These are phyloP conservation scores for Eptatretus burgeri DNA, from an alignment of 2,113 vertebrate species.

Conservation along the genomic window DNA sequence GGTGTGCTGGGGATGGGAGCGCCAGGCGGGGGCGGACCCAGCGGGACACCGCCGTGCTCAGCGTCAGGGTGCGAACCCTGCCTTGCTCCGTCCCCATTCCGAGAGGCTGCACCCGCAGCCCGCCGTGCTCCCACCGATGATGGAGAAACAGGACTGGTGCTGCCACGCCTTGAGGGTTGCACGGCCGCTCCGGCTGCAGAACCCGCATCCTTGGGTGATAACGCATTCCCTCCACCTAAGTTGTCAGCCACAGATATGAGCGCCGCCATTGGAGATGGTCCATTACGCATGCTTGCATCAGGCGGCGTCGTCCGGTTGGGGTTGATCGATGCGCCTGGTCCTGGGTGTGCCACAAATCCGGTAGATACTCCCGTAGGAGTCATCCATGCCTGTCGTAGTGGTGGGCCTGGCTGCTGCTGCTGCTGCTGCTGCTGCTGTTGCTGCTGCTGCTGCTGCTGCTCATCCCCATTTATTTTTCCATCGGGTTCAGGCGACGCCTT, in stretches of 20 bases:
- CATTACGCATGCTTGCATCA: conserved; percentile 20
- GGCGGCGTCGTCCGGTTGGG: conserved; percentile 9
- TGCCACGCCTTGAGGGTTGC: conserved; percentile 22
- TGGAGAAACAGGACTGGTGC: conserved; percentile 21
- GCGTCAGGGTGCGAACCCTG: conserved; percentile 16
- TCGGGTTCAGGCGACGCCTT: conserved; percentile 29
- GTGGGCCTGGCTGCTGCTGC: conserved; percentile 16
- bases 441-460: conserved; percentile 22
- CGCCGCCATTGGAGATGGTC: conserved; percentile 28
- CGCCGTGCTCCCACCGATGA: conserved; percentile 21
- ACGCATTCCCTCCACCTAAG: conserved; percentile 17
- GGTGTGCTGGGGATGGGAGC: conserved; percentile 18
- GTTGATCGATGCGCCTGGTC: conserved; percentile 3
- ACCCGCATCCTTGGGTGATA: conserved; percentile 33
- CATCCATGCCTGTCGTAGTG: conserved; percentile 14
- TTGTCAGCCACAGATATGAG: conserved; percentile 42
- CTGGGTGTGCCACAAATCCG: conserved; percentile 18
- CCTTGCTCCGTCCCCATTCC: not conserved
- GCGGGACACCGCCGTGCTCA: conserved; percentile 22
- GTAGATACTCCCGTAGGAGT: conserved; percentile 9
- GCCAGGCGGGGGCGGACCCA: conserved; percentile 16
- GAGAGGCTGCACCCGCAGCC: not conserved
- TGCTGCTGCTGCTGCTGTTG: conserved; percentile 16
- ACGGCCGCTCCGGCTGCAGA: conserved; percentile 15
- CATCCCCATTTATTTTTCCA: conserved; percentile 12